Evolutionary conservation across 2,888 invertebrate genomes (phyloP), one percentile per base, ranked within the genome.

Genomic region (Ophion ellenae): DNA sequence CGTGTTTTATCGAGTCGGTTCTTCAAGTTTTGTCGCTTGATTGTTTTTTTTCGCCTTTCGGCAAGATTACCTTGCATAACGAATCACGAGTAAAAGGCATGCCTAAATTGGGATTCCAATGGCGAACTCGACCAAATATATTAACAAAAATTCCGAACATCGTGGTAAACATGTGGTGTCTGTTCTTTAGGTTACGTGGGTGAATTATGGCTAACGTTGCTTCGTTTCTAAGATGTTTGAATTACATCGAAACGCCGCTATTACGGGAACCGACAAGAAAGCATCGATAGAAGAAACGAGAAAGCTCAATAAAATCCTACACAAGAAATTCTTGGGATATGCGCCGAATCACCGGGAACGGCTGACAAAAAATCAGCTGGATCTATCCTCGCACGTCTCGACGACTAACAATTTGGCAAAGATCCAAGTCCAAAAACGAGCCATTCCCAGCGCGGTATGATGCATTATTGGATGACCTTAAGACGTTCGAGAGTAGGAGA

Each of bases 21-120:
- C 75, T 67, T 40, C 79, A 70, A 79, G 69, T 79, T 80, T 63
- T 74, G 14, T 67, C 24, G 61, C 63, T 73, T 57, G 59, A 64
- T 67, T 61, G 32, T 81, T 80, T 75, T 76, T 76, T 61, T 20
- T n/a, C 70, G 14, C 17, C 59, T 59, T 59, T 73, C 36, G 40
- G 59, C 36, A 10, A 20, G 11, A 61, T 40, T 40, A 36, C 9
- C 36, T 59, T 36, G 59, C 36, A 32, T 32, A 71, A 57, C 32
- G 24, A 57, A 57, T 17, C 28, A 70, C 70, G 70, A 47, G 14
- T 53, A 6, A 28, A 45, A 40, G n/a, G 20, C 67, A 67, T 40
- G 66, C 36, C 7, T 66, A 17, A 32, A 24, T 28, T 14, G 1
- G 32, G 6, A 32, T 32, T 67, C 9, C n/a, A 6, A n/a, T 66